Conservation (phyloP, 2,113 vertebrate species). For the Dendrocopos noguchii region DNA sequence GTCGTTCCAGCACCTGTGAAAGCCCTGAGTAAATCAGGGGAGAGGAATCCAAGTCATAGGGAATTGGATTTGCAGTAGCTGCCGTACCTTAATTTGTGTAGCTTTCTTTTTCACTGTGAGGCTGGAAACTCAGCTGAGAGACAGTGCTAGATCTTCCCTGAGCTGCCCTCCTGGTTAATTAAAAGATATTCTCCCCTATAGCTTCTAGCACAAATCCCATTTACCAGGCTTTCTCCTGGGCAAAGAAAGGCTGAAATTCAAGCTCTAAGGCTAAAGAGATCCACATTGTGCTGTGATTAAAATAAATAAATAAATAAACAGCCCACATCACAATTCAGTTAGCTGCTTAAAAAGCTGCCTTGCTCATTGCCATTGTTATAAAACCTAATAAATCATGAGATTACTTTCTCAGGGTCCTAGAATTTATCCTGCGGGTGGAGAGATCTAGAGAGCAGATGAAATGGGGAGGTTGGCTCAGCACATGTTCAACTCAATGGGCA, state of each 20-base stretch:
- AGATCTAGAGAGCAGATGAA: slow-evolving; percentile 6
- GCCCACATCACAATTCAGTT: slow-evolving; percentile 52
- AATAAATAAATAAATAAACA: neutral
- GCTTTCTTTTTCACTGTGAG: neutral
- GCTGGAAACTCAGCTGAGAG: slow-evolving; percentile 7
- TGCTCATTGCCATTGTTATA: slow-evolving; percentile 61
- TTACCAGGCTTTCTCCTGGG: slow-evolving; percentile 56
- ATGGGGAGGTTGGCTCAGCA: neutral
- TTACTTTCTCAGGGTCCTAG: slow-evolving; percentile 49
- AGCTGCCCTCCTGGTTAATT: slow-evolving; percentile 58
- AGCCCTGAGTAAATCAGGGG: fast-evolving
- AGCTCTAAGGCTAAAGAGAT: slow-evolving; percentile 61
- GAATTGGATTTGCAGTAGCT: neutral
- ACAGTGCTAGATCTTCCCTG: neutral
- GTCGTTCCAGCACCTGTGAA: fast-evolving
- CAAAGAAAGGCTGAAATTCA: slow-evolving; percentile 59
- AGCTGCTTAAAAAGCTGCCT: slow-evolving; percentile 57
- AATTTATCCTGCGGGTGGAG: neutral
- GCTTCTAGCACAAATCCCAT: slow-evolving; percentile 53
- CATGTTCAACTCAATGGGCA: neutral
- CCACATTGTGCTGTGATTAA: slow-evolving; percentile 39
- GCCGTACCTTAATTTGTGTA: neutral
- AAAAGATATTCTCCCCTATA: slow-evolving; percentile 50
- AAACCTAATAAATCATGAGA: slow-evolving; percentile 61
- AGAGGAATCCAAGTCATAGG: fast-evolving